These are phyloP conservation scores for Hipposideros larvatus DNA, from an alignment of 2,797 vertebrate genomes.

Conservation along the genomic window DNA sequence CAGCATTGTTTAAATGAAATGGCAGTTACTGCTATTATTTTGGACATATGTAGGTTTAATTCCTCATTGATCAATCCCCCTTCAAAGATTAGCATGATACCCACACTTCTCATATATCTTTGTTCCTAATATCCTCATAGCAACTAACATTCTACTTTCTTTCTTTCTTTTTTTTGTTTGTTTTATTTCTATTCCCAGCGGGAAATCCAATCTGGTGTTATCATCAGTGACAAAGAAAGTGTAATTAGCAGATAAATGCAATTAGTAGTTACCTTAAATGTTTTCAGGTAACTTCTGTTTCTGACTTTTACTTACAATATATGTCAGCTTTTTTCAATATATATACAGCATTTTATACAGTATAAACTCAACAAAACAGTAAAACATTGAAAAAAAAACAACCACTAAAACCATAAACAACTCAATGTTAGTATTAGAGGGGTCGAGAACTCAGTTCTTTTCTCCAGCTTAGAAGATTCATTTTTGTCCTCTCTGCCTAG, in stretches of 20 bases:
- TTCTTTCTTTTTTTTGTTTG: background rate
- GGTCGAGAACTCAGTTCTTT: background rate
- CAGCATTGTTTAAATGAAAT: background rate
- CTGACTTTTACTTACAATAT: conserved; percentile 34
- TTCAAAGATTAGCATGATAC: background rate
- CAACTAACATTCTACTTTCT: conserved; percentile 26
- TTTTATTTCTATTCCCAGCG: conserved; percentile 59
- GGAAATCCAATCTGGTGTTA: conserved; percentile 73
- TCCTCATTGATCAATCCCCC: background rate
- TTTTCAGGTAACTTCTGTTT: conserved; percentile 75
- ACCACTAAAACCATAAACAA: background rate
- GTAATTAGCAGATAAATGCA: conserved; percentile 75
- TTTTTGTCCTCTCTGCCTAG: background rate
- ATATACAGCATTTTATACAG: background rate
- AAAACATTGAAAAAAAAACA: background rate
- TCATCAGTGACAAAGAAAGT: conserved; percentile 75
- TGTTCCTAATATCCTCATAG: background rate
- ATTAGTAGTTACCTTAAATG: conserved; percentile 72
- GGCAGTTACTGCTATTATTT: background rate
- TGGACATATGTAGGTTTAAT: background rate
- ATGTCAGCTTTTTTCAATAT: conserved; percentile 43
- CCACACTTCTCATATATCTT: background rate
- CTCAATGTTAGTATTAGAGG: background rate
- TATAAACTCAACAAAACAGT: conserved; percentile 13
- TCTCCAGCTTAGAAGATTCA: background rate